Base-by-base conservation (phyloP, 2,797 vertebrate genomes). In the Myotis daubentonii region DNA sequence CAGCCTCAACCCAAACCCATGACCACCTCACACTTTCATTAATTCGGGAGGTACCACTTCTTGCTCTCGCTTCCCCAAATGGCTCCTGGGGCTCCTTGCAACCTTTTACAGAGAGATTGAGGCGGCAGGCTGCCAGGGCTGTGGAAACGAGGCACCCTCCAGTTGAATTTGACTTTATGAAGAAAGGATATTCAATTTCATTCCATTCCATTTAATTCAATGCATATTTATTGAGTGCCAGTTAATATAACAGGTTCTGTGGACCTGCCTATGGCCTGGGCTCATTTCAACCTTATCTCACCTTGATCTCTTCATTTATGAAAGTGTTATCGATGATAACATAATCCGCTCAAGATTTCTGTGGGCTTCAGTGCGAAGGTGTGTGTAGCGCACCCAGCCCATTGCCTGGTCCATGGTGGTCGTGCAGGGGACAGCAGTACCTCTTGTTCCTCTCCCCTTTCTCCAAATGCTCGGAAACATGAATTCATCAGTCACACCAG, bases 31-130 rank as follows among this genome's bases (percentile, higher is more conserved):
- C 62, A 72, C 81, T 75, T 41, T 60, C 38, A 0, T 89, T 84
- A n/a, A 55, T n/a, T 84, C 47, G 62, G 68, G 95, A 90, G 74
- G 75, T 33, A 44, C 55, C 1, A 2, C 38, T 75, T 60, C 75
- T 71, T 57, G 22, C 89, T 87, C 33, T 57, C 30, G 12, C 70
- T 70, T 74, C 76, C 90, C 81, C 92, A 57, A 74, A 30, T 4
- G 25, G 53, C 95, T 89, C 95, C 57, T 1, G 1, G 78, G 93
- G 51, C 92, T 88, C 82, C 13, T 28, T 75, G 81, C 38, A 62
- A 65, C 41, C 68, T 88, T 89, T 86, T 75, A 93, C 93, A 89
- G 81, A 66, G 55, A 62, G 62, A 19, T 4, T 23, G 82, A 49
- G 72, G 51, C 1, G 41, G 72, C 55, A 78, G 13, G 72, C 60